These are phyloP conservation scores for Dipus sagitta DNA, from an alignment of 2,797 vertebrate species.

Conservation along the genomic window DNA sequence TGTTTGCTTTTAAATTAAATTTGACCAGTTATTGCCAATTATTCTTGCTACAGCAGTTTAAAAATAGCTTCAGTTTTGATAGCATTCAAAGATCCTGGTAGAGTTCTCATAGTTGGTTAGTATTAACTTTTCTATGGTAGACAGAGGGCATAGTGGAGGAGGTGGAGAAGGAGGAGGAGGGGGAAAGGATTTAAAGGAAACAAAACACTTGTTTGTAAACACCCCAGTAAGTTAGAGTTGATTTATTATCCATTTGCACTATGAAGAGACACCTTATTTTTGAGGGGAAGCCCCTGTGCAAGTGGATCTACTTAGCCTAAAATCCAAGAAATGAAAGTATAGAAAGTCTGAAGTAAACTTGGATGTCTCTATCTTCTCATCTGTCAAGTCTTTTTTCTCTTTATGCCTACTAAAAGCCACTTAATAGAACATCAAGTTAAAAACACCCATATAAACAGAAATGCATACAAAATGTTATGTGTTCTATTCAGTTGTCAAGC, in stretches of 20 bases:
- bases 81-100: conserved; percentile 28
- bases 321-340: conserved; percentile 42
- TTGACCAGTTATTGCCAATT: not conserved
- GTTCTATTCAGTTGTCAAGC: conserved; percentile 28
- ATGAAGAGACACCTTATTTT: conserved; percentile 23
- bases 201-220: no score
- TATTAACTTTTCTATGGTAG: conserved; percentile 45
- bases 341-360: conserved; percentile 38
- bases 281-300: conserved; percentile 16
- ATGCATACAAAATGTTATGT: conserved; percentile 29
- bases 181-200: no score
- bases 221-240: not conserved
- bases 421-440: conserved; percentile 37
- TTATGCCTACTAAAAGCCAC: conserved; percentile 29
- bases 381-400: conserved; percentile 35
- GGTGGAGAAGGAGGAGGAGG: no score
- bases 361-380: conserved; percentile 15
- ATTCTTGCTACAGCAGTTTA: conserved; percentile 30
- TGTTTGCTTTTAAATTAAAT: conserved; percentile 56
- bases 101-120: not conserved
- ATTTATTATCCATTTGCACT: conserved; percentile 57
- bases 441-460: conserved; percentile 48
- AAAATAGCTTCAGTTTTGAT: conserved; percentile 44
- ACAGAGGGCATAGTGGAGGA: no score
- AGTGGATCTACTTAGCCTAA: conserved; percentile 49